Evolutionary conservation across 2,113 vertebrate species (phyloP).

Genomic region (Cynoglossus semilaevis): DNA sequence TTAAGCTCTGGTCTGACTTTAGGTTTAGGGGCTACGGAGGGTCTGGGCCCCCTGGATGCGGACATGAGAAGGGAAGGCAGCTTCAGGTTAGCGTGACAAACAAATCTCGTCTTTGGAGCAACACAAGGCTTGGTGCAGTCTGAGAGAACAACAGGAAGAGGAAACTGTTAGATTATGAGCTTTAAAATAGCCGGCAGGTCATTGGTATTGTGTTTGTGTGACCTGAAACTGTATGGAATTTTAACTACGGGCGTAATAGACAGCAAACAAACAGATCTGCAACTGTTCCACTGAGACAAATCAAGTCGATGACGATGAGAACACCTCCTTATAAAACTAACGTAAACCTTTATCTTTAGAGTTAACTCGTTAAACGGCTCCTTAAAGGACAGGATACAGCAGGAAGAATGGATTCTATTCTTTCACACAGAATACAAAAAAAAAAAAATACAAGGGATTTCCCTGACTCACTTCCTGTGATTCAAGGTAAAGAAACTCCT

Average conservation of each 20-base stretch:
- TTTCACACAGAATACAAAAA: conserved; percentile 40
- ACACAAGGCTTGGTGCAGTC: conserved; percentile 86
- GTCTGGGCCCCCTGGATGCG: conserved; percentile 84
- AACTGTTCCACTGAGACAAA: conserved; percentile 5
- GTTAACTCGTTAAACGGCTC: neutral
- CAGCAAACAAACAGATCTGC: neutral
- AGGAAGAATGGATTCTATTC: conserved; percentile 29
- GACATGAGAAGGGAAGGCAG: conserved; percentile 76
- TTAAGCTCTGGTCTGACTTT: conserved; percentile 76
- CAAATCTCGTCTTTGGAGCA: conserved; percentile 86
- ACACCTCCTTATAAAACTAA: neutral
- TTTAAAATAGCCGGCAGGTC: conserved; percentile 71
- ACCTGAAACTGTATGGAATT: conserved; percentile 38
- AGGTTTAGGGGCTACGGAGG: conserved; percentile 89
- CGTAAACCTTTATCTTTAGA: neutral
- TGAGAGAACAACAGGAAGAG: conserved; percentile 77
- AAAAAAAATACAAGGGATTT: conserved; percentile 62
- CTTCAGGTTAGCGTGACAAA: conserved; percentile 73
- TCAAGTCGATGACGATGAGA: conserved; percentile 4
- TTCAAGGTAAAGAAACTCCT: conserved; percentile 60
- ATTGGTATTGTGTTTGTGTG: conserved; percentile 53
- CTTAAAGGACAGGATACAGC: conserved; percentile 4
- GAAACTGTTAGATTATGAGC: conserved; percentile 69
- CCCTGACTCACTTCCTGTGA: conserved; percentile 71
- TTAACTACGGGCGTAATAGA: neutral